Conservation (phyloP, 64 coral and sea anemone genomes). For the Montipora foliosa region DNA sequence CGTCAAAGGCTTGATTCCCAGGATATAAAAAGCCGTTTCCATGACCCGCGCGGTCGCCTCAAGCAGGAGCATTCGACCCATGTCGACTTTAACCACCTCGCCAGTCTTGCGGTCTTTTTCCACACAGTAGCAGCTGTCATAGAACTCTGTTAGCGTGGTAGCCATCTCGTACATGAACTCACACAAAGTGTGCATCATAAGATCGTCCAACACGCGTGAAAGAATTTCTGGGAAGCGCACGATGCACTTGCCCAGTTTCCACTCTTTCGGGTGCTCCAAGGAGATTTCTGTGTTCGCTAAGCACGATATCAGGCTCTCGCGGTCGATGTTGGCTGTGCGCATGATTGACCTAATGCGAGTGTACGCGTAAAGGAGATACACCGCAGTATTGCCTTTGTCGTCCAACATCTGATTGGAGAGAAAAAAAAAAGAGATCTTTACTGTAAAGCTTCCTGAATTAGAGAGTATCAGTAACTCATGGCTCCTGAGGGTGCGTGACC, state of each 20-base stretch:
- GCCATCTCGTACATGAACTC: conserved; percentile 98
- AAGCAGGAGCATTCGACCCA: conserved; percentile 83
- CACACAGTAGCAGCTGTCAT: conserved; percentile 98
- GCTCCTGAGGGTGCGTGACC: too few relatives aligned
- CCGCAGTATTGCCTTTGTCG: conserved; percentile 97
- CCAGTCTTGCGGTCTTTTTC: conserved; percentile 95
- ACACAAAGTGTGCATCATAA: conserved; percentile 91
- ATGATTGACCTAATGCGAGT: conserved; percentile 98
- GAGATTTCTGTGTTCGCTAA: conserved; percentile 78
- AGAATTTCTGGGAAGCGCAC: conserved; percentile 92
- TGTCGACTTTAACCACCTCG: conserved; percentile 80
- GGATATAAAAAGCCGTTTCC: conserved; percentile 90
- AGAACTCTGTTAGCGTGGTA: conserved; percentile 95
- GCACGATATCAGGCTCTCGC: conserved; percentile 69
- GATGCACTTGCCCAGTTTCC: conserved; percentile 98
- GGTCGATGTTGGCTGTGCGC: conserved; percentile 87
- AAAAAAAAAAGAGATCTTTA: background rate
- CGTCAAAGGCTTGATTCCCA: conserved; percentile 93
- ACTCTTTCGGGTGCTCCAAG: conserved; percentile 92
- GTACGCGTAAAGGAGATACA: conserved; percentile 94
- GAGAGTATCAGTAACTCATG: too few relatives aligned
- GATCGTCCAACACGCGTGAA: conserved; percentile 87
- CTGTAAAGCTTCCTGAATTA: too few relatives aligned
- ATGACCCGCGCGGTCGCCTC: conserved; percentile 96
- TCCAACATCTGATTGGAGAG: conserved; percentile 85